Conservation (phyloP, 2,797 vertebrate genomes). For the Podarcis lilfordi region DNA sequence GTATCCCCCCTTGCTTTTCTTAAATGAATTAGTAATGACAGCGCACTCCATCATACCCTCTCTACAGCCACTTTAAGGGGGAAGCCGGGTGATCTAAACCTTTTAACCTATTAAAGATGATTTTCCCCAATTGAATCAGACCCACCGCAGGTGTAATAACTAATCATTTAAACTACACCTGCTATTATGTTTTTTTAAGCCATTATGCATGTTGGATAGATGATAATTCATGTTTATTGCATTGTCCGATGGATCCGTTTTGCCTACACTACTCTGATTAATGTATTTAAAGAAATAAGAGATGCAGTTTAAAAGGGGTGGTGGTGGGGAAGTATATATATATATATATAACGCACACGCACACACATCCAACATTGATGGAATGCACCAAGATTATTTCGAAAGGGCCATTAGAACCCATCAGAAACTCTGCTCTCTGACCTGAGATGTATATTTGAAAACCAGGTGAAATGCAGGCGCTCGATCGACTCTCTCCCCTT, state of each 20-base stretch:
- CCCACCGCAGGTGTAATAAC: slow-evolving; percentile 99
- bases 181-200: slow-evolving; percentile 92
- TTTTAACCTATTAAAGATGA: slow-evolving; percentile 99
- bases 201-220: slow-evolving; percentile 89
- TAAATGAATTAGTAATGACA: slow-evolving; percentile 99
- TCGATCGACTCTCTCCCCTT: slow-evolving; percentile 50
- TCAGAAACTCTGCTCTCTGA: slow-evolving; percentile 84
- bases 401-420: slow-evolving; percentile 84
- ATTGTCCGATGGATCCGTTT: slow-evolving; percentile 90
- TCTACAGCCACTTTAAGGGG: slow-evolving; percentile 96
- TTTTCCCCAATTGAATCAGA: slow-evolving; percentile 99
- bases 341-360: slow-evolving; percentile 60
- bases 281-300: slow-evolving; percentile 87
- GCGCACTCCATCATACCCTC: slow-evolving; percentile 96
- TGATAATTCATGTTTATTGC: slow-evolving; percentile 98
- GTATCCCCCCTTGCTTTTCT: slow-evolving; percentile 95
- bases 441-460: slow-evolving; percentile 82
- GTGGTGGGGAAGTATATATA: slow-evolving; percentile 27
- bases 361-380: slow-evolving; percentile 75
- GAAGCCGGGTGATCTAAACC: slow-evolving; percentile 99
- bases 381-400: slow-evolving; percentile 81
- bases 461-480: slow-evolving; percentile 72
- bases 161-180: slow-evolving; percentile 96
- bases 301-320: slow-evolving; percentile 80
- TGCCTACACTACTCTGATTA: slow-evolving; percentile 86